Evolutionary conservation across 2,113 vertebrate genomes (phyloP).

Genomic region (Eonycteris spelaea): DNA sequence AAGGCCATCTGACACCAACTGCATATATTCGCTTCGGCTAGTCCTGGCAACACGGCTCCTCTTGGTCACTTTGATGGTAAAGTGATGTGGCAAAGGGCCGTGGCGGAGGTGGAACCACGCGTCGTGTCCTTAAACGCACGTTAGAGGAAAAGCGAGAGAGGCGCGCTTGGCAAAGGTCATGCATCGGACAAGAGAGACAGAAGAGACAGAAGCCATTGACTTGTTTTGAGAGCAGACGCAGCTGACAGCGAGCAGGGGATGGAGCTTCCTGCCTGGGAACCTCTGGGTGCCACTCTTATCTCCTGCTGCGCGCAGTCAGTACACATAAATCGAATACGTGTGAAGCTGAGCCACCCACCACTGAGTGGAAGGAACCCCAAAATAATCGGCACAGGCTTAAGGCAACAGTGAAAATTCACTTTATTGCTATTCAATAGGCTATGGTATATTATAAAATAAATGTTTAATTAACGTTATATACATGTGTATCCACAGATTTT

Average conservation of each 20-base stretch:
- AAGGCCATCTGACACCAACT: not conserved
- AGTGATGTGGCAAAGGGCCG: not conserved
- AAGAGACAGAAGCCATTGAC: too few relatives aligned
- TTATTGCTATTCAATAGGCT: not conserved
- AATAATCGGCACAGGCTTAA: not conserved
- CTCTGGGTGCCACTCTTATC: not conserved
- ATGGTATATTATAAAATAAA: slow-evolving; percentile 24
- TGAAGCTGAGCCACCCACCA: not conserved
- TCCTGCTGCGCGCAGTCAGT: not conserved
- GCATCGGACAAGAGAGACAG: not conserved
- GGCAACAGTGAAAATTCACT: not conserved
- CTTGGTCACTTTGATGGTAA: not conserved
- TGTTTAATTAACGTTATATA: not conserved
- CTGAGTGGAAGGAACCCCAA: not conserved
- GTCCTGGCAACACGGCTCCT: not conserved
- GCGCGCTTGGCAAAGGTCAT: not conserved
- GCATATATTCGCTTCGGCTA: too few relatives aligned
- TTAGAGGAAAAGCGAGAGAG: not conserved
- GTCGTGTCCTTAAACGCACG: not conserved
- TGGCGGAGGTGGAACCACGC: not conserved
- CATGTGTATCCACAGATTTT: too few relatives aligned
- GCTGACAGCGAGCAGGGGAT: not conserved
- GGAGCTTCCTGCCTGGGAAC: not conserved
- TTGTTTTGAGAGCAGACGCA: not conserved
- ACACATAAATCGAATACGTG: not conserved